Evolutionary conservation across 2,888 invertebrate genomes (phyloP).

Genomic region (Malthinus flaveolus): DNA sequence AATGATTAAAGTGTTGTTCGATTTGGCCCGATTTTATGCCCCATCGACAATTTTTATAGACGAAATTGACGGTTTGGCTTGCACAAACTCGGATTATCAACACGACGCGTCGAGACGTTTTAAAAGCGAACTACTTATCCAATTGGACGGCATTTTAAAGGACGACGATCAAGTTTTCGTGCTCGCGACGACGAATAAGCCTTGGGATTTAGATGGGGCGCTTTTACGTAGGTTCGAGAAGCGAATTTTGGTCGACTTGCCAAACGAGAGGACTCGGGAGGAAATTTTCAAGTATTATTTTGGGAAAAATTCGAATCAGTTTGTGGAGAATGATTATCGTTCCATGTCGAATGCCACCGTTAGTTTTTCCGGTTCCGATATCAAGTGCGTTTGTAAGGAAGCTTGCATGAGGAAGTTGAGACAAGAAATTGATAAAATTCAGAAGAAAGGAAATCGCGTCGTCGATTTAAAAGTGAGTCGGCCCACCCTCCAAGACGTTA

Average conservation of each 20-base stretch:
- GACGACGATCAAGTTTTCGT: constrained; percentile 71
- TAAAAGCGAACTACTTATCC: constrained; percentile 84
- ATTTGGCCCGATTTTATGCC: constrained; percentile 75
- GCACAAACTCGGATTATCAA: constrained; percentile 67
- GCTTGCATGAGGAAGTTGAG: constrained; percentile 81
- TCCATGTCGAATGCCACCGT: constrained; percentile 63
- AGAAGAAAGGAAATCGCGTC: constrained; percentile 28
- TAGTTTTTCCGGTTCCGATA: constrained; percentile 87
- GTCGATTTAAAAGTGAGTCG: constrained; percentile 32
- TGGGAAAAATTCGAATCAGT: constrained; percentile 51
- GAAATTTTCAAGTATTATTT: constrained; percentile 69
- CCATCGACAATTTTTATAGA: constrained; percentile 93
- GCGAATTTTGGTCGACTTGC: constrained; percentile 79
- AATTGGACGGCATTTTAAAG: constrained; percentile 78
- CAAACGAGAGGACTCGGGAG: constrained; percentile 66
- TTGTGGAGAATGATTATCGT: constrained; percentile 56
- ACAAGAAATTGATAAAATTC: constrained; percentile 43
- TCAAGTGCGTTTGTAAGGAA: constrained; percentile 86
- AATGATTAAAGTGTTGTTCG: constrained; percentile 84
- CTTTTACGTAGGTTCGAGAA: constrained; percentile 88
- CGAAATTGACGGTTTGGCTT: constrained; percentile 85
- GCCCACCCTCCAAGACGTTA: constrained; percentile 53
- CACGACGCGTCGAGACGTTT: constrained; percentile 87
- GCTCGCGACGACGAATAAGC: constrained; percentile 88
- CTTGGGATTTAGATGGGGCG: constrained; percentile 91